These are phyloP conservation scores for Dinoponera quadriceps DNA, from an alignment of 1,140 invertebrate genomes.

Conservation along the genomic window DNA sequence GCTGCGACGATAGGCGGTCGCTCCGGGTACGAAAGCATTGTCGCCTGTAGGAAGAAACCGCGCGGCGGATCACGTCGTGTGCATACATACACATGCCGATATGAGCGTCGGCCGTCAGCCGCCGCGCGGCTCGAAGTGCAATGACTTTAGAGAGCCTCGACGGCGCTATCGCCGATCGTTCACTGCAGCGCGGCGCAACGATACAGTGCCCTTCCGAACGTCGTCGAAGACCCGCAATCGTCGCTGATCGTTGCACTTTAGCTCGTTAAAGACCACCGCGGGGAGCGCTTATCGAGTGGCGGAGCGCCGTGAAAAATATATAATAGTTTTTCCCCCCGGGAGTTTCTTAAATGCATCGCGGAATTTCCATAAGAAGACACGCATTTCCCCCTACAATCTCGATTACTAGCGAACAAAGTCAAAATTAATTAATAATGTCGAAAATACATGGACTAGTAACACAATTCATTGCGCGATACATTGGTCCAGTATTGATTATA, in stretches of 20 bases:
- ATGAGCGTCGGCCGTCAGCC: conserved; percentile 32
- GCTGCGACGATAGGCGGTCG: conserved; percentile 22
- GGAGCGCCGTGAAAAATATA: no score
- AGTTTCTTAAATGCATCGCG: no score
- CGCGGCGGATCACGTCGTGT: conserved; percentile 16
- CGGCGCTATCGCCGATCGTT: conserved; percentile 28
- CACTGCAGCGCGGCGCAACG: conserved; percentile 12
- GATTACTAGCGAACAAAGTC: no score
- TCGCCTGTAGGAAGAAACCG: conserved; percentile 48
- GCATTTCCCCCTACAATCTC: no score
- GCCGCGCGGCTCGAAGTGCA: conserved; percentile 44
- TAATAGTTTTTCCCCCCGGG: no score
- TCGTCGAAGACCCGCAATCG: neutral
- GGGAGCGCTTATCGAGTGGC: no score
- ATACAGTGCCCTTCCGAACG: conserved; percentile 14
- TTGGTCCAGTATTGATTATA: no score
- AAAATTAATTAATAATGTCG: no score
- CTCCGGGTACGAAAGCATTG: conserved; percentile 37
- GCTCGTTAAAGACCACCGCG: neutral
- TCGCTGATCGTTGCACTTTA: conserved; percentile 15
- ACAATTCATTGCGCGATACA: no score
- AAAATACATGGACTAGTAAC: no score
- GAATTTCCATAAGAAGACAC: no score
- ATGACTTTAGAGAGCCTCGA: conserved; percentile 40
- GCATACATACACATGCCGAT: conserved; percentile 15